Percentiles rank a stretch among this genome's conserved stretches.
These are phyloP conservation scores for Epirrita christyi DNA, from an alignment of 2,888 invertebrate genomes.

Conservation along the genomic window DNA sequence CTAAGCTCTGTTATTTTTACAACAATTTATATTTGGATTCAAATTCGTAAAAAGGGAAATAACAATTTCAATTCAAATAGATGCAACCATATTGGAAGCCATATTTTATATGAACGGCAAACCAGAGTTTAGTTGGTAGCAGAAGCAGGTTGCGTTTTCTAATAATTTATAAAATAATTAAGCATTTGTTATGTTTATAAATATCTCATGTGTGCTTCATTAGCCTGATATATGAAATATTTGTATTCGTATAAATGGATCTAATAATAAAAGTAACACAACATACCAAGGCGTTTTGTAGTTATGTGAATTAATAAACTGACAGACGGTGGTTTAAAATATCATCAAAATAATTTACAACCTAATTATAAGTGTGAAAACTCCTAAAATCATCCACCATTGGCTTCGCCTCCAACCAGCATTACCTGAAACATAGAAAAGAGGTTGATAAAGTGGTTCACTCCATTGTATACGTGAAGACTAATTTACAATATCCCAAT, in stretches of 20 bases:
- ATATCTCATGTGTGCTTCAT: conserved; percentile 3
- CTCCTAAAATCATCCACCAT: conserved; percentile 49
- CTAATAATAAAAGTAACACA: background rate
- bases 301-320: conserved; percentile 5
- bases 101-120: conserved; percentile 31
- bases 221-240: background rate
- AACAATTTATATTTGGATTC: conserved; percentile 34
- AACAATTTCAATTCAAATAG: conserved; percentile 21
- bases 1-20: conserved; percentile 51
- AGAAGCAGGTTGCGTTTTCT: conserved; percentile 9
- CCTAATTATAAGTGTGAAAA: conserved; percentile 52
- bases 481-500: background rate
- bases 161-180: conserved; percentile 5
- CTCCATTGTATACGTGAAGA: background rate
- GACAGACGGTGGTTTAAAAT: conserved; percentile 38
- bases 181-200: conserved; percentile 3
- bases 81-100: conserved; percentile 29
- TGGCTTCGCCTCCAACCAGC: conserved; percentile 69
- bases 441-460: background rate
- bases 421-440: conserved; percentile 59
- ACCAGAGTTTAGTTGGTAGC: conserved; percentile 15
- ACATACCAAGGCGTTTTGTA: no score
- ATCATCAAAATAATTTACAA: conserved; percentile 18
- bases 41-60: conserved; percentile 23
- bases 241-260: background rate